Percentiles rank a stretch among this genome's conserved stretches.
Evolutionary conservation across 1,140 invertebrate genomes (phyloP).

Genomic region (Akabosia matsudoensis): DNA sequence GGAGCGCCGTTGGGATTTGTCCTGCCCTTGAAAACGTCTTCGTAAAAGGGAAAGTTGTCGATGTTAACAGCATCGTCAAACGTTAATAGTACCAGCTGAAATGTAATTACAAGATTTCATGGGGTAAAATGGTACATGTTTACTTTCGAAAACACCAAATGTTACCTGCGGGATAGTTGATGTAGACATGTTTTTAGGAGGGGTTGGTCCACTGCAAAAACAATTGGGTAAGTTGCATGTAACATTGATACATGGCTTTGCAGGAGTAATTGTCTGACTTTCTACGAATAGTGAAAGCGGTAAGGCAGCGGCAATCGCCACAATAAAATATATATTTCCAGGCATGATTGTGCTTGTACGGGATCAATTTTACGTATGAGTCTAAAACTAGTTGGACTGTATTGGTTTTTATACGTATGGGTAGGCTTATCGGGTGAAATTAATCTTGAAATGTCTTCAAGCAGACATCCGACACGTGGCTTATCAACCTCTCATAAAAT

Average conservation of each 20-base stretch:
- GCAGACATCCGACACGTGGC: no score
- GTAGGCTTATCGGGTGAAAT: no score
- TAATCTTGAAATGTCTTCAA: no score
- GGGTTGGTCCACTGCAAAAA: slow-evolving; percentile 53
- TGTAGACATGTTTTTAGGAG: slow-evolving; percentile 52
- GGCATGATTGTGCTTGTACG: no score
- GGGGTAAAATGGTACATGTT: background rate
- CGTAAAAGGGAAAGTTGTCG: slow-evolving; percentile 38
- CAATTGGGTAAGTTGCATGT: slow-evolving; percentile 55
- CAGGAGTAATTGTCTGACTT: background rate
- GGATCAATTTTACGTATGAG: no score
- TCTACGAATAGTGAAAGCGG: background rate
- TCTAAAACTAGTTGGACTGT: no score
- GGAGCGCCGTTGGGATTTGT: slow-evolving; percentile 47
- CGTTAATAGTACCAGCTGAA: slow-evolving; percentile 52
- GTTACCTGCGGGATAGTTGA: slow-evolving; percentile 54
- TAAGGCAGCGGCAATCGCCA: no score
- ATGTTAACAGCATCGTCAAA: slow-evolving; percentile 52
- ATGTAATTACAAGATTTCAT: background rate
- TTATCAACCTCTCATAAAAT: no score
- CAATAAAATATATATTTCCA: no score
- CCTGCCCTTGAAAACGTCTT: slow-evolving; percentile 11
- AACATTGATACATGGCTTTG: background rate
- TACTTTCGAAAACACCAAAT: background rate
- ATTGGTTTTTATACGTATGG: no score